phyloP scores from a whole-genome alignment of 2,113 vertebrate genomes.

The Burhinus bistriatus region DNA sequence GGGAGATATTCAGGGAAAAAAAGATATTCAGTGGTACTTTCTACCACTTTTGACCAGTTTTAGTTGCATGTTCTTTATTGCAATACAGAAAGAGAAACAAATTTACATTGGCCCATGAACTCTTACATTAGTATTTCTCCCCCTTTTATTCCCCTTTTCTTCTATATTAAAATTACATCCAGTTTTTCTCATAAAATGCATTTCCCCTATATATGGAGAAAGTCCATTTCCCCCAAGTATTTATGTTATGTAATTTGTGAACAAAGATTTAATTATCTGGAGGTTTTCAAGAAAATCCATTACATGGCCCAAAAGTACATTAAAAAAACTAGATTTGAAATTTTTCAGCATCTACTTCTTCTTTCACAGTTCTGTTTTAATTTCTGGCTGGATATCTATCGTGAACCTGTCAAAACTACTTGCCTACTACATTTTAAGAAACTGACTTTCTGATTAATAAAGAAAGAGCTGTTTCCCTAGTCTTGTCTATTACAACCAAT shows the following conservation, averaged over 20 bases:
- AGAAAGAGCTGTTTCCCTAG: not conserved
- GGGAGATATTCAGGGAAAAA: not conserved
- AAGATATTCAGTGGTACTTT: not conserved
- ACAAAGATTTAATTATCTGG: not conserved
- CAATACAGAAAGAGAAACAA: not conserved
- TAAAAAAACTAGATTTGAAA: not conserved
- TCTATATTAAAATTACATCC: not conserved
- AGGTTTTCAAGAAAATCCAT: not conserved
- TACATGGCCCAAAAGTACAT: not conserved
- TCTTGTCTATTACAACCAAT: not conserved
- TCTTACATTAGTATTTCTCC: not conserved
- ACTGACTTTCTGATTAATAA: not conserved
- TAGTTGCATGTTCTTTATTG: not conserved
- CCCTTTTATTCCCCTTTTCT: not conserved
- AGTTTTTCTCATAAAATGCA: not conserved
- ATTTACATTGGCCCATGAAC: not conserved
- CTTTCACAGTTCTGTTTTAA: not conserved
- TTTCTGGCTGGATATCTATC: not conserved
- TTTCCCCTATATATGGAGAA: not conserved
- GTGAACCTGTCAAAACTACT: not conserved
- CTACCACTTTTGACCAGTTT: not conserved
- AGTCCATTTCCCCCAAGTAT: not conserved
- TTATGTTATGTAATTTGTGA: not conserved
- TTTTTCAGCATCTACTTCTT: not conserved
- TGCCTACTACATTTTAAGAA: not conserved